These are phyloP conservation scores for Pseudorhombus dupliciocellatus DNA, from an alignment of 2,113 vertebrate species.

Conservation along the genomic window DNA sequence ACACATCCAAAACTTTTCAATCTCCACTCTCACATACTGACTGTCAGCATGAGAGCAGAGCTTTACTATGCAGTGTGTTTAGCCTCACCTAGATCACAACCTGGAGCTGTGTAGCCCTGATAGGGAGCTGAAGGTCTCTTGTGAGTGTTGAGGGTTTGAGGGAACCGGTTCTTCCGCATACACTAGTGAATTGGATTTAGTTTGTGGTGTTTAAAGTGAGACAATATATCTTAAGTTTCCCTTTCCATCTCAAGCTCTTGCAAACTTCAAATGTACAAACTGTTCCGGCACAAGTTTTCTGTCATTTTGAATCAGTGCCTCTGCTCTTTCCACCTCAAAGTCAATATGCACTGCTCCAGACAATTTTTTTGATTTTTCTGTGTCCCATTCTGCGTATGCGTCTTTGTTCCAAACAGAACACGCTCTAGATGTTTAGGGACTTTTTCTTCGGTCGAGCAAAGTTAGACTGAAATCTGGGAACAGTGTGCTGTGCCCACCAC, in stretches of 20 bases:
- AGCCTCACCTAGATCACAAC: neutral
- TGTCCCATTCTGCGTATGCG: neutral
- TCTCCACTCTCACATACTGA: slow-evolving; percentile 24
- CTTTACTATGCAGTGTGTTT: neutral
- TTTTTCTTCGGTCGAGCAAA: neutral
- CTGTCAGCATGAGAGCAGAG: slow-evolving; percentile 6
- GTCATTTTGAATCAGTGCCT: too few relatives aligned
- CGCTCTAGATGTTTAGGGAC: neutral
- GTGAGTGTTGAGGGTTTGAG: neutral
- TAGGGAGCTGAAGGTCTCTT: too few relatives aligned
- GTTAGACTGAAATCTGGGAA: neutral
- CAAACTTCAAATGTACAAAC: too few relatives aligned
- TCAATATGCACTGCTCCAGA: neutral
- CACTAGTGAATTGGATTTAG: neutral
- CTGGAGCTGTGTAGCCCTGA: neutral
- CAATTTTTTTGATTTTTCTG: neutral
- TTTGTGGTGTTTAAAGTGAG: neutral
- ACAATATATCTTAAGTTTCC: too few relatives aligned
- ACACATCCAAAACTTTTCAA: slow-evolving; percentile 37
- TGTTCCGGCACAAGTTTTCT: neutral
- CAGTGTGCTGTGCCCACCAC: neutral
- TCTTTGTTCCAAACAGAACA: neutral
- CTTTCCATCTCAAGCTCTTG: too few relatives aligned
- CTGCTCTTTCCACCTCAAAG: neutral
- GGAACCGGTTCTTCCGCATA: neutral